Base-by-base conservation (phyloP, 1,140 invertebrate genomes). In the Teleopsis dalmanni region DNA sequence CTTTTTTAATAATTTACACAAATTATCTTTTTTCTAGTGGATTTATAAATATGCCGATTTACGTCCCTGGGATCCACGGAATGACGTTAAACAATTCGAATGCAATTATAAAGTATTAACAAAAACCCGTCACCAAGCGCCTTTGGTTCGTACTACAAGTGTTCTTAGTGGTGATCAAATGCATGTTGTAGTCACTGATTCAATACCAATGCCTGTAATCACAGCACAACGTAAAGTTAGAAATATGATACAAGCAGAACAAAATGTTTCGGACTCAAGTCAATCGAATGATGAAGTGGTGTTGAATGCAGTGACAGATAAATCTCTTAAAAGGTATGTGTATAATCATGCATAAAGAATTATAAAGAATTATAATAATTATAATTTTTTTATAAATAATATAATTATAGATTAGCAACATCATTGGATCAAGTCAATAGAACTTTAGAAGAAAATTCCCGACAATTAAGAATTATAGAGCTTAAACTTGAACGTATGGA, bases 1-100 rank as follows among this genome's bases (percentile, higher is more conserved):
- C n/a, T n/a, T n/a, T n/a, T n/a, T n/a, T n/a, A n/a, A n/a, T n/a
- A 36, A 36, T 16, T 36, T 36, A 14, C 14, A 8, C 27, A 29
- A 29, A 29, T 29, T 19, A 16, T 31, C 21, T 37, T 11, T 8
- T 47, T 47, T 18, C 35, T 53, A 73, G 44, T 92, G 88, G 86
- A 70, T 84, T 3, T 92, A 92, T 63, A 84, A 83, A 55, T 78
- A 85, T 63, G 79, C 81, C 2, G 83, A 85, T 58, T 70, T 82
- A 29, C 72, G 87, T 36, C 87, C 87, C 1, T 91, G 88, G 88
- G 87, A 91, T 74, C 78, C 81, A 2, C 75, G 83, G 48, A 90
- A 89, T 59, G 88, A 91, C 72, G 71, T 90, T 4, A 76, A 83
- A 33, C 87, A 91, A 66, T 92, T 84, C 59, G 88, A 92, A 63